Evolutionary conservation across 2,113 vertebrate species (phyloP).

Genomic region (Axis porcinus): DNA sequence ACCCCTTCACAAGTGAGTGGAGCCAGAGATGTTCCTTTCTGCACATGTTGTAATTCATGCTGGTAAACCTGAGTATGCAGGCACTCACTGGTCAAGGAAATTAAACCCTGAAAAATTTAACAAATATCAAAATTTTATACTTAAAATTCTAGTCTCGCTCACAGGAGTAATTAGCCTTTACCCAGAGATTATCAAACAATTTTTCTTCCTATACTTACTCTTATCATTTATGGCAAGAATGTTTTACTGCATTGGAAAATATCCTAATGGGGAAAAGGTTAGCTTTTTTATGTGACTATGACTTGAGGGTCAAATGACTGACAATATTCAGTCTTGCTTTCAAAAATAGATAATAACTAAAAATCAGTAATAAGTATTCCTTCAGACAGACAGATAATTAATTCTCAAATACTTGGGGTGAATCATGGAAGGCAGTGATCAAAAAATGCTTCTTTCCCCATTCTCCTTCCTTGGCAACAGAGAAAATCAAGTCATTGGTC

Average conservation of each 20-base stretch:
- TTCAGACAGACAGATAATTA: not conserved
- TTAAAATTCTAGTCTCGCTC: conserved; percentile 29
- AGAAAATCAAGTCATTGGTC: not conserved
- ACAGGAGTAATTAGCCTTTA: conserved; percentile 34
- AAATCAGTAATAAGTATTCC: not conserved
- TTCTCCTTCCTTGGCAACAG: not conserved
- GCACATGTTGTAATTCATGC: not conserved
- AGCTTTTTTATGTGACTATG: conserved; percentile 13
- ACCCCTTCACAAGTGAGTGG: not conserved
- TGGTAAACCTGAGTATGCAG: not conserved
- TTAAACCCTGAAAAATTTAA: not conserved
- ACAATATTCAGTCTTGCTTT: conserved; percentile 26
- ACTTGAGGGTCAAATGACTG: not conserved
- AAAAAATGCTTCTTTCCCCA: not conserved
- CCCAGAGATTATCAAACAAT: not conserved
- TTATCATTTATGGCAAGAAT: conserved; percentile 4
- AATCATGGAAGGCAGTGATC: not conserved
- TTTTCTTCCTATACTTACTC: conserved; percentile 17
- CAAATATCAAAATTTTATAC: conserved; percentile 1
- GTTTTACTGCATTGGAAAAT: conserved; percentile 35
- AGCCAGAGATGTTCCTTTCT: not conserved
- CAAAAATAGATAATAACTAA: conserved; percentile 30
- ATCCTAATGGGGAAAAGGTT: not conserved
- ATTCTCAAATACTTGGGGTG: not conserved
- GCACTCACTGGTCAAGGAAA: conserved; percentile 32